Percentiles rank a stretch among this genome's conserved stretches.
These are phyloP conservation scores for Enteromius paludinosus DNA, from an alignment of 2,797 vertebrate genomes.

Conservation along the genomic window DNA sequence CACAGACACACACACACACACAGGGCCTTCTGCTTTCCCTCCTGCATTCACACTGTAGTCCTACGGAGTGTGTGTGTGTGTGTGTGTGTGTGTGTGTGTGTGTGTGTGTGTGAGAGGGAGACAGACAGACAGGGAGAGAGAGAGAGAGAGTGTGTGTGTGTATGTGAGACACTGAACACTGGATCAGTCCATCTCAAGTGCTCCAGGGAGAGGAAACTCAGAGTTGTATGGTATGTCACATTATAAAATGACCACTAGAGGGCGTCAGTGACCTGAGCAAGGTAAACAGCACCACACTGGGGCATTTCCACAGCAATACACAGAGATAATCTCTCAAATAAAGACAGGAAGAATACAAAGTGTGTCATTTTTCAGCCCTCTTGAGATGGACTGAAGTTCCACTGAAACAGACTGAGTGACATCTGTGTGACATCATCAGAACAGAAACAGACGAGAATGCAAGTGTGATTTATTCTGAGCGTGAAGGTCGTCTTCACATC, in stretches of 20 bases:
- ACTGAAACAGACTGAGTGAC: not conserved
- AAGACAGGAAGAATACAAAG: slow-evolving; percentile 55
- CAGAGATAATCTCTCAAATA: not conserved
- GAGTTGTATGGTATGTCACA: not conserved
- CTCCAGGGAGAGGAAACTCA: not conserved
- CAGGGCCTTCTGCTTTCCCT: not conserved
- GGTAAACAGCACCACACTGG: not conserved
- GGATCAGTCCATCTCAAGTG: not conserved
- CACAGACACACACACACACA: not conserved
- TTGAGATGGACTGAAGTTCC: not conserved
- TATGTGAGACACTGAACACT: not conserved
- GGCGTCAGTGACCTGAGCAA: not conserved
- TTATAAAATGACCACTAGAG: not conserved
- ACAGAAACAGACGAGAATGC: slow-evolving; percentile 24
- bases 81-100: too few relatives aligned
- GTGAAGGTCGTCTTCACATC: slow-evolving; percentile 32
- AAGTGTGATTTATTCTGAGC: slow-evolving; percentile 36
- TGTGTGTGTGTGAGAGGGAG: too few relatives aligned
- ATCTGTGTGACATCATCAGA: slow-evolving; percentile 3
- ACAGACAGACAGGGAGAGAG: too few relatives aligned
- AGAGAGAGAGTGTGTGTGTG: too few relatives aligned
- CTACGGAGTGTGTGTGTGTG: too few relatives aligned
- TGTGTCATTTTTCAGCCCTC: not conserved
- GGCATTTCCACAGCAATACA: not conserved
- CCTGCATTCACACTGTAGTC: too few relatives aligned